Base-by-base conservation (phyloP, 2,113 vertebrate species). In the Dromiciops gliroides region DNA sequence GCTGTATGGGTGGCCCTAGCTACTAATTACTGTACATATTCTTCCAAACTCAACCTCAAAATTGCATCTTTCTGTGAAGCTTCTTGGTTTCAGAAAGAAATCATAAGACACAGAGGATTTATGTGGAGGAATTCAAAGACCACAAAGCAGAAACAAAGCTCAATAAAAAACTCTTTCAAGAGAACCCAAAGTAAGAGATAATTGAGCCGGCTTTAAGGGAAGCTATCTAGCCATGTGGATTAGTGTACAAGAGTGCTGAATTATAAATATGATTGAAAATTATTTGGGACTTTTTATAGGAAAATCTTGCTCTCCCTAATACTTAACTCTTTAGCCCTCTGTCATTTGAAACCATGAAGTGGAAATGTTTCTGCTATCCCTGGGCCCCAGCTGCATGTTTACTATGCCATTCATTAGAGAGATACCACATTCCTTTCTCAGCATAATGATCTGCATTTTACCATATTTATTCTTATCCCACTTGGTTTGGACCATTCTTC, bases 391-490 rank as follows among this genome's bases (percentile, higher is more conserved):
- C 8, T 48, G 28, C 11, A 48, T 48, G 11, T 48, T 89, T 89
- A 22, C 88, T 11, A 48, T 89, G 89, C 31, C 47, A 89, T 48
- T 89, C 23, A 48, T 89, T 48, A 48, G 89, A 89, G 24, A 48
- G 89, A 89, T 89, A 25, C 23, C 2, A 31, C 31, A 3, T 31
- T 60, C 10, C 56, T 95, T 67, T 50, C 19, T 56, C 7, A 67
- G 75, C 89, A 96, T 94, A 97, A 93, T 94, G 60, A 93, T 92
- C 23, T 2, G 91, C 49, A 25, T 19, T 91, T 89, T 93, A 91
- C 10, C 88, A 83, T 90, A 95, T 89, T 44, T 91, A 94, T 89
- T 89, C 93, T 92, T 48, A 92, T 94, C 47, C 50, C 83, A 83
- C 50, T 94, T 95, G 44, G 16, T 60, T 95, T 93, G 53, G 14